These are phyloP conservation scores for Eubasilissa regina DNA, from an alignment of 1,140 invertebrate species.

Conservation along the genomic window DNA sequence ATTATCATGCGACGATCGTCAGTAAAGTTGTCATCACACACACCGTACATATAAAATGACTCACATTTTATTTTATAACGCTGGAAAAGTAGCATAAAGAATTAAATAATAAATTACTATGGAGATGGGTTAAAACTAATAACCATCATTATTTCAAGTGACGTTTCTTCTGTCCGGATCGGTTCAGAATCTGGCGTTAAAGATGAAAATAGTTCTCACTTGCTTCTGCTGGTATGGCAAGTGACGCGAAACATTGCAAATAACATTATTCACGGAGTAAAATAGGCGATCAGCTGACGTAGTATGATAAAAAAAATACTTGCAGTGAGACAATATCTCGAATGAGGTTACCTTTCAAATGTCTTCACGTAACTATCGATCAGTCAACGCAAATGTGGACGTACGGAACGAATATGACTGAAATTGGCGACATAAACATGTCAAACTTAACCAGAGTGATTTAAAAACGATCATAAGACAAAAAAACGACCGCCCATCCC, in stretches of 20 bases:
- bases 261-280: slow-evolving; percentile 28
- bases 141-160: too few relatives aligned
- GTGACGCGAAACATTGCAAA: slow-evolving; percentile 14
- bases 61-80: too few relatives aligned
- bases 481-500: slow-evolving; percentile 46
- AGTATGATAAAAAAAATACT: slow-evolving; percentile 40
- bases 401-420: neutral
- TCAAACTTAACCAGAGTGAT: slow-evolving; percentile 20
- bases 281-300: slow-evolving; percentile 50
- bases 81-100: too few relatives aligned
- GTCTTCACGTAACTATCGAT: neutral
- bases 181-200: too few relatives aligned
- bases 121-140: too few relatives aligned
- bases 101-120: too few relatives aligned
- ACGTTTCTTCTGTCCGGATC: too few relatives aligned
- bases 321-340: slow-evolving; percentile 11
- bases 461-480: slow-evolving; percentile 36
- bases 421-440: slow-evolving; percentile 31
- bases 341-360: slow-evolving; percentile 37
- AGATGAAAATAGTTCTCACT: too few relatives aligned
- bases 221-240: neutral
- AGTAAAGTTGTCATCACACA: too few relatives aligned
- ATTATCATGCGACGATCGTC: too few relatives aligned
- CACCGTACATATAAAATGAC: too few relatives aligned
- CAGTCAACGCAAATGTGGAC: neutral